Base-by-base conservation (phyloP, 2,888 invertebrate genomes). In the Gibbula magus region DNA sequence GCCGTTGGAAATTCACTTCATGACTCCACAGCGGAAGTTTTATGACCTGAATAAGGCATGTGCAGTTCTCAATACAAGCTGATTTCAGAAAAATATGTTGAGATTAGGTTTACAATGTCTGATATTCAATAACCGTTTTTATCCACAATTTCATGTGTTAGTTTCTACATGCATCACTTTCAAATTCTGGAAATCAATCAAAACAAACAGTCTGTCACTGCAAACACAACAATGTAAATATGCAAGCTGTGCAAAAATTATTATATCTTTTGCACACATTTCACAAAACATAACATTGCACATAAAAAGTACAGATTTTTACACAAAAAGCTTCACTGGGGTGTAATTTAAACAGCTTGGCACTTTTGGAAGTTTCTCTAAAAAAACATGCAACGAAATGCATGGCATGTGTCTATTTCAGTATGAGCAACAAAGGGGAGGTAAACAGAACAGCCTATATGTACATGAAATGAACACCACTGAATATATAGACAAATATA, bases 191-290 rank as follows among this genome's bases (percentile, higher is more conserved):
- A 61, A 61, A 29, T 61, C 61, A 61, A 61, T 29, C 18, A 25
- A 56, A 29, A 61, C 61, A 61, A 61, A 61, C 61, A 61, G 16
- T 29, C 61, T 61, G 61, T 61, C 61, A 61, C 61, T 29, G 61
- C 61, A 61, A 61, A 61, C 61, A 61, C 61, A 61, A 61, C 25
- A 45, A 45, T 45, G 45, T 45, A 45, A 45, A 45, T 8, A 45
- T 45, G 45, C 45, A 45, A 45, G 45, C 45, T 45, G 45, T 45
- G 45, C 45, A 45, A 45, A 45, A n/a, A 7, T 10, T 45, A 45
- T 45, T 10, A 45, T 45, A 45, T 13, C 1, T 1, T 13, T 45
- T 45, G 45, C 45, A 45, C 45, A 45, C 13, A 45, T 45, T 45
- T 18, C 35, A 32, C 61, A 25, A 61, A 61, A 29, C 29, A 5